Evolutionary conservation across 2,888 invertebrate genomes (phyloP), one percentile per base, ranked within the genome.

Genomic region (Drosophila kanekoi): DNA sequence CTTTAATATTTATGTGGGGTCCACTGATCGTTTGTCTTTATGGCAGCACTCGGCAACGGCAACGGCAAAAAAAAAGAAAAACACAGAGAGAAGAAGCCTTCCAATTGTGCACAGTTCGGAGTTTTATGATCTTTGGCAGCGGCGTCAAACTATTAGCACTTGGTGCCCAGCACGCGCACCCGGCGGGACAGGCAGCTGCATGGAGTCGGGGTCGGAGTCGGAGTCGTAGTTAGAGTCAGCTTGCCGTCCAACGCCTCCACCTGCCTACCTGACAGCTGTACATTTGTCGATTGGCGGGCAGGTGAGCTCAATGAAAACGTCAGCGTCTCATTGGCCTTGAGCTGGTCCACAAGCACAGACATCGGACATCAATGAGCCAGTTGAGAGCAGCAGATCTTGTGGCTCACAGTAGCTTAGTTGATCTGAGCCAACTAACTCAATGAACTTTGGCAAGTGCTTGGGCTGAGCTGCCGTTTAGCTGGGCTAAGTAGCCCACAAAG

Each of bases 71-170:
- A 18, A 18, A 6, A 6, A 23, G 8, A 23, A 23, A 23, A 1
- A 8, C n/a, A 38, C 14, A 38, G 38, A 38, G 38, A n/a, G n/a
- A n/a, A n/a, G n/a, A 38, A n/a, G 45, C 18, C 67, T 37, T 38
- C 18, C 54, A 47, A 52, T 44, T 38, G 54, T 28, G 40, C 13
- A 38, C 32, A 43, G 6, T 20, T 40, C 11, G 2, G 8, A 16
- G 45, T 68, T 63, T 77, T 67, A 73, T 59, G 64, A 63, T 72
- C 62, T 53, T 45, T 37, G 62, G 40, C 51, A 58, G 52, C 82
- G 67, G 77, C 78, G 80, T 82, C 60, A 82, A 78, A 58, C 77
- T 74, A 69, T 83, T 83, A 73, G 72, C 80, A 77, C 79, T 53
- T 65, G 63, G 45, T 33, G 38, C 23, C 32, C 56, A 72, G 72